These are phyloP conservation scores for Sebastes fasciatus DNA, from an alignment of 2,113 vertebrate species.

Conservation along the genomic window DNA sequence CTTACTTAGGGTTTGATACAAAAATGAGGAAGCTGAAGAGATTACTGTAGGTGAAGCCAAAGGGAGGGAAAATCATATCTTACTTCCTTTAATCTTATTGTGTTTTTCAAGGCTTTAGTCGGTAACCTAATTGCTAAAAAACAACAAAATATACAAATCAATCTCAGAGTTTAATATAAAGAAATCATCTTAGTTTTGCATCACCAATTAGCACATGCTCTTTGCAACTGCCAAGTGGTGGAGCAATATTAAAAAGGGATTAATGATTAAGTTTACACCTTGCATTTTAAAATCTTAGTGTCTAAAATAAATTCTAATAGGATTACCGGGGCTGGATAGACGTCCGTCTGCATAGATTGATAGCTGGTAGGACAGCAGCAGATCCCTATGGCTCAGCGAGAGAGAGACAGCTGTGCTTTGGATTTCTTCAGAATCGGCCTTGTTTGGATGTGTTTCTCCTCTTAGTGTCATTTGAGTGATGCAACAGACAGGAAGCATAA, in stretches of 20 bases:
- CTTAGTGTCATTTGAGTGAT: conserved; percentile 21
- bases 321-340: not conserved
- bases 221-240: not conserved
- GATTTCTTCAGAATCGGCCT: conserved; percentile 35
- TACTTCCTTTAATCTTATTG: not conserved
- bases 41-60: not conserved
- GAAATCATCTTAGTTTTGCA: not conserved
- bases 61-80: not conserved
- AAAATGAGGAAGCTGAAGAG: not conserved
- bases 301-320: not conserved
- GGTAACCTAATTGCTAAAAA: not conserved
- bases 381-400: not conserved
- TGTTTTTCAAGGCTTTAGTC: not conserved
- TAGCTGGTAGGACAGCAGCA: not conserved
- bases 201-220: not conserved
- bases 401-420: conserved; percentile 49
- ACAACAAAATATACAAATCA: not conserved
- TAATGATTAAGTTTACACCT: not conserved
- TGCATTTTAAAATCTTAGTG: not conserved
- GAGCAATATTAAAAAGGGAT: not conserved
- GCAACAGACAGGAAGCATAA: conserved; percentile 50
- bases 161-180: not conserved
- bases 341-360: not conserved
- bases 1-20: not conserved
- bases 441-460: conserved; percentile 28